Evolutionary conservation across 1,140 invertebrate genomes (phyloP), one percentile per base, ranked within the genome.

Genomic region (Anastrepha ludens): DNA sequence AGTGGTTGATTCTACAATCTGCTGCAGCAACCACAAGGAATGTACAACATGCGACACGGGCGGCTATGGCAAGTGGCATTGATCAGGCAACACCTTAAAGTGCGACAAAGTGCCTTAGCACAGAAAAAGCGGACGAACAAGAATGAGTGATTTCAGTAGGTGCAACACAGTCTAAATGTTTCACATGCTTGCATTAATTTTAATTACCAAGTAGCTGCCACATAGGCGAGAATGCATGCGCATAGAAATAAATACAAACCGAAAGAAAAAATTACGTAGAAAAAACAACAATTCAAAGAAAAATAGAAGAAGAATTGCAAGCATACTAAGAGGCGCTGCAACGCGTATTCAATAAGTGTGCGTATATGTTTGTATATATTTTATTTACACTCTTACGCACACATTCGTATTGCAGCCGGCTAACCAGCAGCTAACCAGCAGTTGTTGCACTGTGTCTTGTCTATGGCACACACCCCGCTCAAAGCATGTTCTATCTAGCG

Each of bases 121-220:
- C 58, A n/a, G 74, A 20, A 1, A 39, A 55, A 20, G 1, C 5
- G 20, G 41, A 15, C 47, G 67, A 29, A 78, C 70, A 50, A 41
- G 39, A 50, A 60, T 5, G 59, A 55, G 29, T 29, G 29, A 29
- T 47, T 39, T 15, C 85, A n/a, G 62, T 86, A 86, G 85, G 59
- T 65, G 85, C 85, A 20, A 62, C 15, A n/a, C n/a, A 44, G 58
- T 15, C 29, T 59, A 86, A 86, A 86, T 86, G 59, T 20, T 86
- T 86, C 20, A 62, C 64, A 87, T 60, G 58, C 62, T 87, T 87
- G 86, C 86, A 70, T 87, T 87, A 87, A 87, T 87, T 87, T 87
- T 87, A 87, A 87, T 87, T 87, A 87, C 85, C 58, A 86, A 62
- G 9, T 86, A 44, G 41, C 6, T 29, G n/a, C 47, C 50, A 81